Percentiles rank a stretch among this genome's conserved stretches.
Evolutionary conservation across 2,888 invertebrate genomes (phyloP).

Genomic region (Caenorhabditis sp.): DNA sequence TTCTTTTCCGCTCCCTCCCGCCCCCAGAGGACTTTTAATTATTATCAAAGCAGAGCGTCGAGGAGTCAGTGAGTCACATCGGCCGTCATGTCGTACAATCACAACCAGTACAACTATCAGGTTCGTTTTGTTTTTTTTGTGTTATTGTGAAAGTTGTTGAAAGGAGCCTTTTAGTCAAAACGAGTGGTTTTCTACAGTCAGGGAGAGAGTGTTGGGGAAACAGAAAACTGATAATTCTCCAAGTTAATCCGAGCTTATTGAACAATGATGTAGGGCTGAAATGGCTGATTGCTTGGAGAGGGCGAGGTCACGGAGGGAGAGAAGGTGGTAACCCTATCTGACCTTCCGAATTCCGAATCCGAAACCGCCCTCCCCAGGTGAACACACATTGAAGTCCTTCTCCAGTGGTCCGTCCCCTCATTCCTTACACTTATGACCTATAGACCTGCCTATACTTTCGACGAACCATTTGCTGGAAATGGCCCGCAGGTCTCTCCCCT

Average conservation of each 20-base stretch:
- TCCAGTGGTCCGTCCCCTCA: not conserved
- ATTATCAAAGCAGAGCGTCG: constrained; percentile 46
- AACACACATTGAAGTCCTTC: constrained; percentile 34
- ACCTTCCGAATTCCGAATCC: no score
- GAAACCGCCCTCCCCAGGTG: constrained; percentile 30
- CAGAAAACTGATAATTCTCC: not conserved
- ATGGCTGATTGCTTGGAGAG: no score
- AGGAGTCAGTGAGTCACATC: not conserved
- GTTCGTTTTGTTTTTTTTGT: constrained; percentile 56
- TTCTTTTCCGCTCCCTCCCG: constrained; percentile 26
- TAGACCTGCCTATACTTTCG: constrained; percentile 47
- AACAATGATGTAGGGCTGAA: not conserved
- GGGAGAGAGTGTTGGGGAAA: no score
- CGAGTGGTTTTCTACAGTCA: no score
- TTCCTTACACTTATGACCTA: constrained; percentile 10
- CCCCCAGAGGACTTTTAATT: constrained; percentile 32
- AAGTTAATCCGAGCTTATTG: not conserved
- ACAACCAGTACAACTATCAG: constrained; percentile 80
- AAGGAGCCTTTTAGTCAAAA: not conserved
- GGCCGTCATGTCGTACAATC: constrained; percentile 70
- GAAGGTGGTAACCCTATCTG: constrained; percentile 11
- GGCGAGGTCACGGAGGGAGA: no score
- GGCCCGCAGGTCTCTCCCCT: constrained; percentile 50
- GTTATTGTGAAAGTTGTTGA: not conserved
- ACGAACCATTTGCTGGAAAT: constrained; percentile 53